These are phyloP conservation scores for Lithophane socia DNA, from an alignment of 2,888 invertebrate species.

Conservation along the genomic window DNA sequence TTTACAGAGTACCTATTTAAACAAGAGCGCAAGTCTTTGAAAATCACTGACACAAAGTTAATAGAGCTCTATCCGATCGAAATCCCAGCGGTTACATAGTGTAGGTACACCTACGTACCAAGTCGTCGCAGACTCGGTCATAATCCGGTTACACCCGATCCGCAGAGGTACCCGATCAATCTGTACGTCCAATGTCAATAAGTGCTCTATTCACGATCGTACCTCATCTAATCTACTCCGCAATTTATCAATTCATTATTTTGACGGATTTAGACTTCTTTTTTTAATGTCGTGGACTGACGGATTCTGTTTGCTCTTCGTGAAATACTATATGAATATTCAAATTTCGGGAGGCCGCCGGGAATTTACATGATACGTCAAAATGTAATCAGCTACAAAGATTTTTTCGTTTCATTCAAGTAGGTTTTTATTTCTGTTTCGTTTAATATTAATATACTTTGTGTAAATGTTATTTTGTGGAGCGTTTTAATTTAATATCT, in stretches of 20 bases:
- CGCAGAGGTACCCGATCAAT: constrained; percentile 7
- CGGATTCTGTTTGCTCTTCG: constrained; percentile 19
- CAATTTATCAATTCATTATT: constrained; percentile 22
- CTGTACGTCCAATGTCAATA: constrained; percentile 27
- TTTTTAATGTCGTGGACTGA: constrained; percentile 19
- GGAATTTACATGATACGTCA: constrained; percentile 34
- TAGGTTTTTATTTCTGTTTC: not conserved
- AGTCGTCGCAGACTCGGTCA: constrained; percentile 6
- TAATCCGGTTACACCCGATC: constrained; percentile 24
- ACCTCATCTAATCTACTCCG: constrained; percentile 31
- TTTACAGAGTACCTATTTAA: constrained; percentile 24
- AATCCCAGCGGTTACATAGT: constrained; percentile 2
- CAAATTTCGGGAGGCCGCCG: constrained; percentile 33
- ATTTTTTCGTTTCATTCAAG: constrained; percentile 33
- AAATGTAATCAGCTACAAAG: constrained; percentile 10
- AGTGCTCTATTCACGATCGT: constrained; percentile 18
- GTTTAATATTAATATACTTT: constrained; percentile 17
- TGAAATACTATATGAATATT: constrained; percentile 57
- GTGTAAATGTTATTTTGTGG: constrained; percentile 9
- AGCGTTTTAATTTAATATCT: not conserved
- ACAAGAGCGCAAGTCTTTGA: constrained; percentile 5
- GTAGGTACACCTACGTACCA: not conserved
- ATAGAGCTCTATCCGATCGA: constrained; percentile 7
- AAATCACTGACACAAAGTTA: constrained; percentile 13
- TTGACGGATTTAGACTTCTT: constrained; percentile 8